Percentiles rank a stretch among this genome's conserved stretches.
These are phyloP conservation scores for Phaethon lepturus DNA, from an alignment of 2,113 vertebrate species.

Conservation along the genomic window DNA sequence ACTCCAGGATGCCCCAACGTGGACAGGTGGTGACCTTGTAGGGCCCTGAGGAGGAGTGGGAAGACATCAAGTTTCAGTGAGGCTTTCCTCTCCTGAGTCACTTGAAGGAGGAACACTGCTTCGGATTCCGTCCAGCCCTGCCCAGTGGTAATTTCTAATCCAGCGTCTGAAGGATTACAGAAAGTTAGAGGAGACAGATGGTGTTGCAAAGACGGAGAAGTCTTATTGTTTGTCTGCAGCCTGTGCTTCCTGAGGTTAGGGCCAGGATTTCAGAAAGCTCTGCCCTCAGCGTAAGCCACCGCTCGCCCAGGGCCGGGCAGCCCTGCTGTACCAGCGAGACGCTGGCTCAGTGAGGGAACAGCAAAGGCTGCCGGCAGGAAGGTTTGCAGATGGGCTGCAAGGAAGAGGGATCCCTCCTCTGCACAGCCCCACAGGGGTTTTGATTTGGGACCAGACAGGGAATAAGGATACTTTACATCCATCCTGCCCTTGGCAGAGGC, in stretches of 20 bases:
- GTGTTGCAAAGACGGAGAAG: background rate
- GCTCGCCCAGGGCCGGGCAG: background rate
- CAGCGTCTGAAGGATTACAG: constrained; percentile 43
- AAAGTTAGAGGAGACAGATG: constrained; percentile 61
- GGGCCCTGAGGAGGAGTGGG: background rate
- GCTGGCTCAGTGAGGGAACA: background rate
- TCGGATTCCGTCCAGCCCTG: background rate
- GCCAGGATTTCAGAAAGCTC: constrained; percentile 12
- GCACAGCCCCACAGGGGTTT: background rate
- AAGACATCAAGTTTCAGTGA: fast-evolving
- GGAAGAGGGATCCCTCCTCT: background rate
- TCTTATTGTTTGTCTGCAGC: constrained; percentile 32
- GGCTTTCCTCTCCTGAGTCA: background rate
- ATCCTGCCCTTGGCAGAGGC: background rate
- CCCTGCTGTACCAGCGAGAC: background rate
- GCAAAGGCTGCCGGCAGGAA: background rate
- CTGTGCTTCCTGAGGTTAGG: background rate
- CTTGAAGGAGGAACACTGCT: background rate
- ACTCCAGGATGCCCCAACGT: background rate
- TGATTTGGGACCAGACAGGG: background rate
- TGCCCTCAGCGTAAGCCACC: background rate
- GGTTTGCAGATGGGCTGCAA: background rate
- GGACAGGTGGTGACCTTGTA: background rate
- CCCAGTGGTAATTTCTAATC: constrained; percentile 49
- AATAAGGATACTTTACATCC: background rate